Conservation (phyloP, 2,113 vertebrate genomes). For the Telmatochromis sp. region DNA sequence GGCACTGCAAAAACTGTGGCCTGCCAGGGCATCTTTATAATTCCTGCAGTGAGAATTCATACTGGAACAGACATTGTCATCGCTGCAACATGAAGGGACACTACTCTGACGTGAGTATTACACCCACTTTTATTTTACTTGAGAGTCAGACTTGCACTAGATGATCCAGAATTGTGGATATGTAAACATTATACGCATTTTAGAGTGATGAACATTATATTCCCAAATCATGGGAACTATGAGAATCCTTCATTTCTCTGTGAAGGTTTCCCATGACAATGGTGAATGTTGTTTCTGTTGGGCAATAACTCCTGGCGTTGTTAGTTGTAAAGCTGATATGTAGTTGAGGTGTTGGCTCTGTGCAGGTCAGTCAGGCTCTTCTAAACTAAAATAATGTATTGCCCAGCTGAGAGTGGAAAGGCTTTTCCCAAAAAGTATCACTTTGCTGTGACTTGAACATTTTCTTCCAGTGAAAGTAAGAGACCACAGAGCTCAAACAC, state of each 20-base stretch:
- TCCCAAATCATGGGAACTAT: not conserved
- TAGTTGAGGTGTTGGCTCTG: not conserved
- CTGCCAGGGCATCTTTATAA: conserved; percentile 77
- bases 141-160: not conserved
- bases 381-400: not conserved
- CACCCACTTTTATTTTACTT: not conserved
- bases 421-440: not conserved
- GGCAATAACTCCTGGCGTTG: not conserved
- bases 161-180: not conserved
- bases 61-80: conserved; percentile 82
- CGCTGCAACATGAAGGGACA: conserved; percentile 89
- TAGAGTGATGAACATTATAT: not conserved
- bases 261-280: not conserved
- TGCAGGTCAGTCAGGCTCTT: not conserved
- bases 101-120: conserved; percentile 84
- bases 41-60: conserved; percentile 77
- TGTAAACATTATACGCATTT: not conserved
- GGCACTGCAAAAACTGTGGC: conserved; percentile 84
- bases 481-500: not conserved
- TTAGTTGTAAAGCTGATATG: not conserved
- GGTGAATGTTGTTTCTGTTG: not conserved
- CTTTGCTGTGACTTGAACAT: not conserved
- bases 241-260: not conserved
- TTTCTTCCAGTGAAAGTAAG: not conserved
- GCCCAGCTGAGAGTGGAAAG: not conserved